Percentiles rank a stretch among this genome's conserved stretches.
Evolutionary conservation across 2,888 invertebrate species (phyloP).

Genomic region (Drosophila maculinotata): DNA sequence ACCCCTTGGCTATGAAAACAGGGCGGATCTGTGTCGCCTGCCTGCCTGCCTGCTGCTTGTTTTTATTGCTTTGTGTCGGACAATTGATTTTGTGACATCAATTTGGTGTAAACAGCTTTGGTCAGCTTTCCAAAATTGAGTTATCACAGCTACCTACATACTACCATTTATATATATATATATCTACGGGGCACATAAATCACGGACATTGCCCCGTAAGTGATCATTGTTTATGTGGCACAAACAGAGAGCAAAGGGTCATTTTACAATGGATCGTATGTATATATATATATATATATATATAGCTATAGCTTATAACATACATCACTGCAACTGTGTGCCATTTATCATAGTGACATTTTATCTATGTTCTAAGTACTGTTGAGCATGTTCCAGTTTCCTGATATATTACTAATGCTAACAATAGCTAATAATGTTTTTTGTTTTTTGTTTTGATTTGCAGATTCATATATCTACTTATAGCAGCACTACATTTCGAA

Average conservation of each 20-base stretch:
- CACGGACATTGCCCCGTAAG: constrained; percentile 8
- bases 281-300: background rate
- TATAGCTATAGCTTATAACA: background rate
- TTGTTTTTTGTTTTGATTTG: too few species aligned
- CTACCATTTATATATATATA: too few species aligned
- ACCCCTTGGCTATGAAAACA: constrained; percentile 33
- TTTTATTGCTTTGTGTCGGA: constrained; percentile 73
- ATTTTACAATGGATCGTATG: constrained; percentile 2
- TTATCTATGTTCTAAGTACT: background rate
- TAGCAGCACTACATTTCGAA: too few species aligned
- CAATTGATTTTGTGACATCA: constrained; percentile 76
- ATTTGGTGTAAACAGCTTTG: constrained; percentile 74
- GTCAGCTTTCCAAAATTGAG: constrained; percentile 49
- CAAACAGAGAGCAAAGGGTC: background rate
- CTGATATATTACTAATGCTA: too few species aligned
- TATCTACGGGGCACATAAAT: constrained; percentile 46
- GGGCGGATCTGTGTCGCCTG: constrained; percentile 2
- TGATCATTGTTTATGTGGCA: background rate
- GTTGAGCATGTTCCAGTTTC: background rate
- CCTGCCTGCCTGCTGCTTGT: constrained; percentile 32
- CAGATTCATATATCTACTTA: too few species aligned
- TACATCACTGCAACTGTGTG: background rate
- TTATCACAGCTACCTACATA: constrained; percentile 23
- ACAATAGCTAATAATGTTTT: too few species aligned
- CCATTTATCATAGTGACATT: background rate